A percentile compares a stretch with the other conserved stretches of the same genome.
phyloP scores from a whole-genome alignment of 2,797 vertebrate species.

The Podargus strigoides region DNA sequence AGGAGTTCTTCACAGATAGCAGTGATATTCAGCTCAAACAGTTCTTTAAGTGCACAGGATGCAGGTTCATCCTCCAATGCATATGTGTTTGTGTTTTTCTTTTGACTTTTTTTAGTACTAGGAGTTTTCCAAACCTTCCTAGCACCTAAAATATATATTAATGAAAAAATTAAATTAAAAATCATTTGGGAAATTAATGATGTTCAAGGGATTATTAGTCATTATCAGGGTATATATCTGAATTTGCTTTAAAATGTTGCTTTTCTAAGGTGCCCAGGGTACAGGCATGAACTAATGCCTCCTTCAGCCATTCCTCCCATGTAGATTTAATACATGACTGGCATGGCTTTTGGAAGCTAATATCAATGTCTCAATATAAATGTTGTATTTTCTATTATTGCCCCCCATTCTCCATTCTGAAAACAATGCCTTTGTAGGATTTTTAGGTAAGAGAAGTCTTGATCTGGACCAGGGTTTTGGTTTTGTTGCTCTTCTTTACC shows the following conservation, averaged over 20 bases:
- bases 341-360: not conserved
- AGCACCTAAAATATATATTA: not conserved
- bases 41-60: not conserved
- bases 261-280: not conserved
- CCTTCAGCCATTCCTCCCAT: not conserved
- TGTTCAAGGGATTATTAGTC: not conserved
- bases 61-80: not conserved
- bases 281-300: not conserved
- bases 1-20: not conserved
- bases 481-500: not conserved
- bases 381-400: not conserved
- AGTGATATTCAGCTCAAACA: not conserved
- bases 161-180: not conserved
- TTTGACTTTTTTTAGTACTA: not conserved
- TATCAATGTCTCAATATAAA: not conserved
- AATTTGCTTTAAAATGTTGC: not conserved
- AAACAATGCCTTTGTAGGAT: not conserved
- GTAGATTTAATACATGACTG: not conserved
- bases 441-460: not conserved
- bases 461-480: fast-evolving
- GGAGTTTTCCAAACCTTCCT: not conserved
- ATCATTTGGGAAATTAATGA: not conserved
- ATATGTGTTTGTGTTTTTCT: not conserved
- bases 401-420: fast-evolving
- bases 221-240: not conserved